A percentile compares a stretch with the other conserved stretches of the same genome.
phyloP scores from a whole-genome alignment of 2,113 vertebrate genomes.

The Dipodomys merriami region DNA sequence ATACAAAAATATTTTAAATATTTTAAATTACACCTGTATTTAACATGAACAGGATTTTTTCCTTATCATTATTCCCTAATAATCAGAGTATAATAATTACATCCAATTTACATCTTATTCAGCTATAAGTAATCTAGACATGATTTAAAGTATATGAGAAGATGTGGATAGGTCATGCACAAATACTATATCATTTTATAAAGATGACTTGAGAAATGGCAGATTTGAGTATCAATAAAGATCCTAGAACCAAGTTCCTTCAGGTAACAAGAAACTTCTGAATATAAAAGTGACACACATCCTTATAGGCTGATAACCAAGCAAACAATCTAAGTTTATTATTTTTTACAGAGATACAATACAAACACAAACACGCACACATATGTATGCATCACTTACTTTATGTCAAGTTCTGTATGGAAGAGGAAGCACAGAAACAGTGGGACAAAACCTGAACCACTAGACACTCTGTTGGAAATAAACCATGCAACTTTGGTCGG shows the following conservation, averaged over 20 bases:
- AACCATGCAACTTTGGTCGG: no score
- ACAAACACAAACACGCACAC: neutral
- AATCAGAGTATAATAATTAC: neutral
- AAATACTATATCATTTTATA: neutral
- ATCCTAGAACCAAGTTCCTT: neutral
- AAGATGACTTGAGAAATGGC: neutral
- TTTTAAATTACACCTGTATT: neutral
- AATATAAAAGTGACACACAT: neutral
- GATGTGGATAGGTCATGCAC: neutral
- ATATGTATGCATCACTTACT: neutral
- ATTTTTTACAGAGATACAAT: constrained; percentile 24
- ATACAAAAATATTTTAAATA: neutral
- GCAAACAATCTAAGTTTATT: neutral
- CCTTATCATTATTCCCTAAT: neutral
- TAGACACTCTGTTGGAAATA: no score
- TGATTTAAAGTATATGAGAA: neutral
- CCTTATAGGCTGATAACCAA: neutral
- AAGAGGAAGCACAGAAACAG: no score
- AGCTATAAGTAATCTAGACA: neutral
- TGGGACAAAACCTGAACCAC: no score
- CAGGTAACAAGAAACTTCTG: no score
- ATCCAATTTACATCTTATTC: neutral
- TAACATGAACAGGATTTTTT: neutral
- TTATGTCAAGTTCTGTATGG: neutral
- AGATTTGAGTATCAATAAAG: neutral